Evolutionary conservation across 2,797 vertebrate species (phyloP).

Genomic region (Pelochelys cantorii): DNA sequence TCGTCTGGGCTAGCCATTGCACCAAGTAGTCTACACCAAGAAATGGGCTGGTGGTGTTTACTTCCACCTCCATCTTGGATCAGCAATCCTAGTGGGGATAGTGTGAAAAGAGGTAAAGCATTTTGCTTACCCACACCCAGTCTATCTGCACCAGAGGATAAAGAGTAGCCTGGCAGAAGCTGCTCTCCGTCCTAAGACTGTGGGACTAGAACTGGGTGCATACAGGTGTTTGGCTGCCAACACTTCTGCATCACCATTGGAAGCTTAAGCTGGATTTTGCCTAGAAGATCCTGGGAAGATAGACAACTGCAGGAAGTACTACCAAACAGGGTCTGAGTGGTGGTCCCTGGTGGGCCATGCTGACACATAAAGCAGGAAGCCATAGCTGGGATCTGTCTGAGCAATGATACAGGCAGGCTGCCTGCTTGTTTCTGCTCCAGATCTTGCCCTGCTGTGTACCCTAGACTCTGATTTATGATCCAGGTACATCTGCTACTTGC

Average conservation of each 20-base stretch:
- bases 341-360: neutral
- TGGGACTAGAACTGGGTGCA: too few relatives aligned
- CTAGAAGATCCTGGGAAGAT: neutral
- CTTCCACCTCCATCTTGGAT: neutral
- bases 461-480: neutral
- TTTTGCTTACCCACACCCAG: neutral
- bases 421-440: neutral
- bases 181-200: neutral
- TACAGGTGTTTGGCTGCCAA: neutral
- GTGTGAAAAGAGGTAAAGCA: neutral
- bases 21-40: neutral
- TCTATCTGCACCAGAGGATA: neutral
- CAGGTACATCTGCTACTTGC: neutral
- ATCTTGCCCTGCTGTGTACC: neutral
- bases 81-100: neutral
- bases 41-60: neutral
- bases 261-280: neutral
- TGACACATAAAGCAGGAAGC: neutral
- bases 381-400: neutral
- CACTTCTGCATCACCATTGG: neutral
- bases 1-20: too few relatives aligned
- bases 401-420: neutral
- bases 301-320: neutral
- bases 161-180: neutral
- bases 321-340: neutral